Evolutionary conservation across 2,113 vertebrate species (phyloP).

Genomic region (Anolis carolinensis): DNA sequence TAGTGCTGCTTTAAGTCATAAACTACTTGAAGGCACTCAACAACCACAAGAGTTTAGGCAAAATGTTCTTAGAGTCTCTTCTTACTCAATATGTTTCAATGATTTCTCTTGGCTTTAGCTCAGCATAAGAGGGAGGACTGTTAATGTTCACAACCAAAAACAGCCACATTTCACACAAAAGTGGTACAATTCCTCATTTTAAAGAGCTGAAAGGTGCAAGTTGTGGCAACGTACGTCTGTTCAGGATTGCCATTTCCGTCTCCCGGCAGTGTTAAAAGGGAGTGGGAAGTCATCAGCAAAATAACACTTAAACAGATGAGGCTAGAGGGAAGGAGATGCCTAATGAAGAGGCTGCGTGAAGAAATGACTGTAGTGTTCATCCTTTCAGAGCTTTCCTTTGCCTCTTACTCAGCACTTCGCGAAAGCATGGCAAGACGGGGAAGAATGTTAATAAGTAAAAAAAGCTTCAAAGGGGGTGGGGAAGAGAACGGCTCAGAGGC

Average conservation of each 20-base stretch:
- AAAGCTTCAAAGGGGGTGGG: neutral
- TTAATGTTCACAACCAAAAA: neutral
- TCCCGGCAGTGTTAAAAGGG: neutral
- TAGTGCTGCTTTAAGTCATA: too few species aligned
- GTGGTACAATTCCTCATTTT: neutral
- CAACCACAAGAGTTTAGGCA: too few species aligned
- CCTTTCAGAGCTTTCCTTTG: constrained; percentile 14
- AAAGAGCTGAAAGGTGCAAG: neutral
- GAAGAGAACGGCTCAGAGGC: constrained; percentile 2
- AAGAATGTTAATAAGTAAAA: constrained; percentile 27
- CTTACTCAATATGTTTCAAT: too few species aligned
- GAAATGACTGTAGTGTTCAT: neutral
- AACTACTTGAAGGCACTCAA: too few species aligned
- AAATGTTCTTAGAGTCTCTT: too few species aligned
- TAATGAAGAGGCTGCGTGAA: neutral
- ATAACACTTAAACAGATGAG: neutral
- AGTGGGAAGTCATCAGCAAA: neutral
- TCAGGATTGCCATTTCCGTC: neutral
- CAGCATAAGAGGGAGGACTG: too few species aligned
- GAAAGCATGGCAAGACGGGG: neutral
- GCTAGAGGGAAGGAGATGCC: neutral
- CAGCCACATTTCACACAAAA: neutral
- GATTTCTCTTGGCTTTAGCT: neutral
- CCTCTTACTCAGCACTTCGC: constrained; percentile 47
- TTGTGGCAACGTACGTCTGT: fast-evolving